Evolutionary conservation across 1,140 invertebrate genomes (phyloP).

Genomic region (Anastrepha ludens): DNA sequence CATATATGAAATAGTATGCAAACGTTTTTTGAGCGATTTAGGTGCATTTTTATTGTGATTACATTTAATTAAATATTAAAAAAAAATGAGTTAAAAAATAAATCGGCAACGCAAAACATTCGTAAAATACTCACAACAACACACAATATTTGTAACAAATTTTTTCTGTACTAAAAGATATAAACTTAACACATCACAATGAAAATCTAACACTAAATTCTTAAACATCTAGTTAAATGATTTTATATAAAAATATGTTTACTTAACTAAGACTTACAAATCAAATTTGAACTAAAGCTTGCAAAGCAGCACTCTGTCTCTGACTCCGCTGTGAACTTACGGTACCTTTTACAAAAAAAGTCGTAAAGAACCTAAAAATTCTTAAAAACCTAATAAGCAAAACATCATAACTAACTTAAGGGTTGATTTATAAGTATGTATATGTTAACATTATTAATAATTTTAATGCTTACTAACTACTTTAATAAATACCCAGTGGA

Average conservation of each 20-base stretch:
- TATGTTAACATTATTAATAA: neutral
- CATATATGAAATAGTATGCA: neutral
- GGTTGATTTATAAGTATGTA: neutral
- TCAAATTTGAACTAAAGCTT: slow-evolving; percentile 43
- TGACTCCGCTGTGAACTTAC: neutral
- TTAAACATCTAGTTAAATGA: neutral
- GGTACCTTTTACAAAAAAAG: neutral
- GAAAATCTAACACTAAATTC: slow-evolving; percentile 16
- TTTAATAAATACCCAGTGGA: slow-evolving; percentile 11
- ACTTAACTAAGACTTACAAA: slow-evolving; percentile 22
- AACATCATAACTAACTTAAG: neutral
- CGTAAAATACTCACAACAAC: neutral
- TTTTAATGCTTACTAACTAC: neutral
- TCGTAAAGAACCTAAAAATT: neutral
- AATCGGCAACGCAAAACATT: neutral
- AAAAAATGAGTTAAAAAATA: neutral
- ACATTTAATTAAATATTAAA: no score
- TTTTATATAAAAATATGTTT: neutral
- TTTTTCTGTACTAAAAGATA: neutral
- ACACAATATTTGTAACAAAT: slow-evolving; percentile 16
- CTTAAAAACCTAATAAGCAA: neutral
- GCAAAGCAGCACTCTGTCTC: neutral
- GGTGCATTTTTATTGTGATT: no score
- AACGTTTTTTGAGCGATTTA: no score
- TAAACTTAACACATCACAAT: slow-evolving; percentile 48